Conservation (phyloP, 2,888 invertebrate genomes). For the Oasisia sp. region DNA sequence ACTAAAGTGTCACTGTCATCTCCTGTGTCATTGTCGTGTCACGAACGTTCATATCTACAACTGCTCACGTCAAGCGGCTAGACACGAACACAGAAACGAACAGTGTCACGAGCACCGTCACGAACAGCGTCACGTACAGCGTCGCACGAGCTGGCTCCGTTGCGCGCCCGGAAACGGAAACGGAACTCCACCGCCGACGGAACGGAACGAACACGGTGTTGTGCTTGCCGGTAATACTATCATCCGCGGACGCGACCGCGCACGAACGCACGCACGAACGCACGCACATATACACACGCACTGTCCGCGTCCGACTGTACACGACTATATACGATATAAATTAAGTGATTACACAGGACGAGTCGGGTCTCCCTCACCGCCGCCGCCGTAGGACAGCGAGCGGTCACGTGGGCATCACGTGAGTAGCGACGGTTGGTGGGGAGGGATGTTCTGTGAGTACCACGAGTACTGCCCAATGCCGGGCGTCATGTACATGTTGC, state of each 20-base stretch:
- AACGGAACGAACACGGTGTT: neutral
- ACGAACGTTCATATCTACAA: neutral
- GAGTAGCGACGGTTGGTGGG: slow-evolving; percentile 17
- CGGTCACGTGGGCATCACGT: slow-evolving; percentile 9
- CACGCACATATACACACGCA: neutral
- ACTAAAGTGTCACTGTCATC: neutral
- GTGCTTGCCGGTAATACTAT: neutral
- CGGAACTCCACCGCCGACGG: neutral
- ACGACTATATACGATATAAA: slow-evolving; percentile 17
- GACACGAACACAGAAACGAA: neutral
- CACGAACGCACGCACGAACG: neutral
- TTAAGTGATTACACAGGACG: slow-evolving; percentile 4
- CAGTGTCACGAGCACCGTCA: neutral
- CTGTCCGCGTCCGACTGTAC: slow-evolving; percentile 10
- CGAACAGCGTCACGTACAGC: neutral
- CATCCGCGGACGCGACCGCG: neutral
- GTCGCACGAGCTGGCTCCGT: neutral
- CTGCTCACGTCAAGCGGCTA: neutral
- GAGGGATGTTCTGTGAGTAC: slow-evolving; percentile 21
- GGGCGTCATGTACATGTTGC: slow-evolving; percentile 22
- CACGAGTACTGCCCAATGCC: slow-evolving; percentile 17
- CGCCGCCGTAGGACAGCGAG: neutral
- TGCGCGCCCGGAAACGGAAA: neutral
- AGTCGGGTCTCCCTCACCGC: neutral
- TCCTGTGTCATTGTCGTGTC: neutral